phyloP scores from a whole-genome alignment of 2,113 vertebrate species.

The Phylloscopus whistleri region DNA sequence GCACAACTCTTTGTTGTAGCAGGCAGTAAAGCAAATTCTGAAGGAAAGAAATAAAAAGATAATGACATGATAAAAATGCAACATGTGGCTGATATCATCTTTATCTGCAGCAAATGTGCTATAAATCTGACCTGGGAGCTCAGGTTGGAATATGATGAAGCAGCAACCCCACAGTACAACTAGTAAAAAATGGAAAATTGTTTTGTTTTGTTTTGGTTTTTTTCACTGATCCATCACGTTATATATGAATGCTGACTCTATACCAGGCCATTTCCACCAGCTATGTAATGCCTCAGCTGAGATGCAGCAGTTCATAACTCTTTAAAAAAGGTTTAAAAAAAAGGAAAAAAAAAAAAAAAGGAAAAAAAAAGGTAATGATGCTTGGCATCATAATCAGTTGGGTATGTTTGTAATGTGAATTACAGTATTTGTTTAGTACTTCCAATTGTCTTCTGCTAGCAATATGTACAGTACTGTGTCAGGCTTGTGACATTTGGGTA shows the following conservation, averaged over 20 bases:
- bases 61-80: not conserved
- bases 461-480: constrained; percentile 90
- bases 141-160: not conserved
- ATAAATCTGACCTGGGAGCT: not conserved
- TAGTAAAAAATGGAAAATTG: not conserved
- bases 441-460: constrained; percentile 89
- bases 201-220: not conserved
- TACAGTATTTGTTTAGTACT: constrained; percentile 84
- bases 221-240: constrained; percentile 19
- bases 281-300: constrained; percentile 72
- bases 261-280: constrained; percentile 61
- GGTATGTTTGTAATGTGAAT: constrained; percentile 83
- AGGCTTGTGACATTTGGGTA: constrained; percentile 86
- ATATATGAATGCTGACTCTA: constrained; percentile 28
- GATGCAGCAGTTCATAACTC: constrained; percentile 61
- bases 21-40: not conserved
- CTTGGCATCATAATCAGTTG: constrained; percentile 76
- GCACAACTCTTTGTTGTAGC: constrained; percentile 4
- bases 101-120: not conserved
- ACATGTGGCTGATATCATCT: not conserved
- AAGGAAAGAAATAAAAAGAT: not conserved
- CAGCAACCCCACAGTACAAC: not conserved
- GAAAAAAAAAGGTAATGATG: constrained; percentile 59
- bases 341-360: not conserved
- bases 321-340: not conserved